phyloP scores from a whole-genome alignment of 2,888 invertebrate species.

The Myopa testacea region DNA sequence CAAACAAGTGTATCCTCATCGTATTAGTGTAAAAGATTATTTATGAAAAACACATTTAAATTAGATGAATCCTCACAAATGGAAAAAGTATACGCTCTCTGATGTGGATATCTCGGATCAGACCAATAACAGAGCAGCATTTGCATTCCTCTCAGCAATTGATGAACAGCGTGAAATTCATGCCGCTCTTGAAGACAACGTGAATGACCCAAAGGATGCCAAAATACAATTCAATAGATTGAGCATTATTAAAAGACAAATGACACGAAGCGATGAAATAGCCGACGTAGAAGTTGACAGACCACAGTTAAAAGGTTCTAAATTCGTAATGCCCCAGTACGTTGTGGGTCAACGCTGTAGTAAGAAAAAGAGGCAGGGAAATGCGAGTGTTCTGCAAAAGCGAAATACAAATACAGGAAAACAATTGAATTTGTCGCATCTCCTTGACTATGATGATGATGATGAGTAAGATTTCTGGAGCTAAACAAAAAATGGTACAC shows the following conservation, averaged over 20 bases:
- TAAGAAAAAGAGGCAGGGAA: slow-evolving; percentile 68
- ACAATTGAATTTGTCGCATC: slow-evolving; percentile 71
- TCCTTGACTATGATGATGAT: slow-evolving; percentile 70
- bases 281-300: slow-evolving; percentile 63
- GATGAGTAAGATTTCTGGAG: slow-evolving; percentile 49
- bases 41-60: not conserved
- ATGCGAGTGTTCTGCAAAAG: slow-evolving; percentile 31
- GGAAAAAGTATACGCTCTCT: slow-evolving; percentile 82
- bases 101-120: slow-evolving; percentile 87
- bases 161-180: slow-evolving; percentile 70
- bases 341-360: slow-evolving; percentile 76
- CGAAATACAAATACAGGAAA: slow-evolving; percentile 48
- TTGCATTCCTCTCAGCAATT: slow-evolving; percentile 79
- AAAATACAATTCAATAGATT: slow-evolving; percentile 67
- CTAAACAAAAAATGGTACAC: slow-evolving; percentile 33
- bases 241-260: slow-evolving; percentile 56
- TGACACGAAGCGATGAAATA: slow-evolving; percentile 56
- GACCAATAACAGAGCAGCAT: slow-evolving; percentile 81
- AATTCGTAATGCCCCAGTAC: slow-evolving; percentile 86
- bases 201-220: not conserved
- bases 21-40: not conserved
- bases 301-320: slow-evolving; percentile 75
- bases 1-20: not conserved
- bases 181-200: slow-evolving; percentile 44
- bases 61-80: slow-evolving; percentile 80